Evolutionary conservation across 2,797 vertebrate species (phyloP).

Genomic region (Octomys mimax): DNA sequence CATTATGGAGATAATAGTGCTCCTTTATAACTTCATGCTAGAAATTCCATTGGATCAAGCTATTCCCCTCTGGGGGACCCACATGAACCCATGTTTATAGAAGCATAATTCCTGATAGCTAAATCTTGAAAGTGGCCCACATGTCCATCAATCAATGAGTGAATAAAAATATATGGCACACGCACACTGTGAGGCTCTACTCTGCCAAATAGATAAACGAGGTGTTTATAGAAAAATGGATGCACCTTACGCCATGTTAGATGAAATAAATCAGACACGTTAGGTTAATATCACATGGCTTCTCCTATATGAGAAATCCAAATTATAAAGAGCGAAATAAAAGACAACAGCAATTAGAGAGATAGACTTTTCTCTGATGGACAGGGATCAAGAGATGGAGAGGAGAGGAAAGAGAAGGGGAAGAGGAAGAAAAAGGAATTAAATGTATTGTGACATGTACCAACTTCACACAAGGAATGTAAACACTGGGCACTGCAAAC

Average conservation of each 20-base stretch:
- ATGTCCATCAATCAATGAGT: background rate
- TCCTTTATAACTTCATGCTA: background rate
- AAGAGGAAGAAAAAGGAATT: too few species aligned
- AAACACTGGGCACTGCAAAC: background rate
- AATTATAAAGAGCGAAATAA: background rate
- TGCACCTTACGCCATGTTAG: background rate
- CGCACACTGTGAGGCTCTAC: background rate
- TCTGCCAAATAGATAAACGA: background rate
- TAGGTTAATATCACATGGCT: background rate
- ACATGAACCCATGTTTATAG: background rate
- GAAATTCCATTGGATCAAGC: background rate
- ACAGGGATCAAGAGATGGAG: background rate
- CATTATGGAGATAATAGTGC: background rate
- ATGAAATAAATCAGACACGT: background rate
- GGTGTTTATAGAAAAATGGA: background rate
- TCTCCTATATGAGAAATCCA: background rate
- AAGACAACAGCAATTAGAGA: background rate
- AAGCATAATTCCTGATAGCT: background rate
- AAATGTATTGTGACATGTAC: too few species aligned
- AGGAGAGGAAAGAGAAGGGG: background rate
- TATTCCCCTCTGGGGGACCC: background rate
- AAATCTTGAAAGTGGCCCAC: background rate
- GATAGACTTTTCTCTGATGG: background rate
- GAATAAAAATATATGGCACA: background rate
- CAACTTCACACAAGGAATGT: background rate